Conservation (phyloP, 2,888 invertebrate species). For the Erebia aethiops region DNA sequence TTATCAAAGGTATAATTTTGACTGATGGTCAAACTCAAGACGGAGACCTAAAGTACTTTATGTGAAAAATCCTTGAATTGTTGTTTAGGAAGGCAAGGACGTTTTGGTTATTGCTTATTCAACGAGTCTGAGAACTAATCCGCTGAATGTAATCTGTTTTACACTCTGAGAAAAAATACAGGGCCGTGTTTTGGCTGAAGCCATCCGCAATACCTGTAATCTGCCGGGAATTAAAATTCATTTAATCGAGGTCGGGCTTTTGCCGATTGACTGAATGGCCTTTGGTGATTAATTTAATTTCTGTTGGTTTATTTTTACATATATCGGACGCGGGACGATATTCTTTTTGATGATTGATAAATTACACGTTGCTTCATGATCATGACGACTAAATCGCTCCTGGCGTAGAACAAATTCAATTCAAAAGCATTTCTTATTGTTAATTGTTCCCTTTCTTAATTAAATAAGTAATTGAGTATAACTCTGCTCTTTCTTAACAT, state of each 20-base stretch:
- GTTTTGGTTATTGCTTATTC: slow-evolving; percentile 10
- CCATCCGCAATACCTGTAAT: slow-evolving; percentile 23
- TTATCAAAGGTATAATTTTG: neutral
- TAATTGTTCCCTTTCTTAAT: no score
- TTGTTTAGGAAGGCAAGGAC: slow-evolving; percentile 8
- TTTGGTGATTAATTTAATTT: slow-evolving; percentile 26
- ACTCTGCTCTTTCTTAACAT: no score
- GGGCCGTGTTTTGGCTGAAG: neutral
- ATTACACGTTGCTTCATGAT: neutral
- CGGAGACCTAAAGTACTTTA: neutral
- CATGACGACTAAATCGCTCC: no score
- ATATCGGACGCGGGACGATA: neutral
- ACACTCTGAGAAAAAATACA: neutral
- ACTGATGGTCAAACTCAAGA: neutral
- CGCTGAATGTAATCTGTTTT: slow-evolving; percentile 12
- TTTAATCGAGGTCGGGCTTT: slow-evolving; percentile 24
- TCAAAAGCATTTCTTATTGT: neutral
- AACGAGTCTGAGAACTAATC: neutral
- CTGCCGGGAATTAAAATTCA: slow-evolving; percentile 27
- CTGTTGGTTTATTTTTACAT: slow-evolving; percentile 3
- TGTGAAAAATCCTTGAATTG: neutral
- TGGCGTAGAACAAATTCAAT: neutral
- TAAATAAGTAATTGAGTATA: no score
- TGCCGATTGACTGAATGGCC: slow-evolving; percentile 26
- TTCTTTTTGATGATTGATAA: slow-evolving; percentile 2